phyloP scores from a whole-genome alignment of 2,888 invertebrate species.

The Neria commutata region DNA sequence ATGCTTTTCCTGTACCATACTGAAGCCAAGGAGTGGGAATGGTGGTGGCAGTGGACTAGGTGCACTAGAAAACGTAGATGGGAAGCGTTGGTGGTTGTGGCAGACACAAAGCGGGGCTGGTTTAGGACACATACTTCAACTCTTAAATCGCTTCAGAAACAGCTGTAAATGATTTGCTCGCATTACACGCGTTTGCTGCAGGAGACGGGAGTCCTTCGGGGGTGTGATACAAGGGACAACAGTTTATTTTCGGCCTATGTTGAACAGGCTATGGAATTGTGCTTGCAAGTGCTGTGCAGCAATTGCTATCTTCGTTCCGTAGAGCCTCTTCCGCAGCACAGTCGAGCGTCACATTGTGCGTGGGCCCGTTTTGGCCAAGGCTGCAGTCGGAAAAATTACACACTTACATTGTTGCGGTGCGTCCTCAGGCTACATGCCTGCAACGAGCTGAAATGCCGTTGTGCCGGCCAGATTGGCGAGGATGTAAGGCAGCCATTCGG shows the following conservation, averaged over 20 bases:
- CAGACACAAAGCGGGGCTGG: too few relatives aligned
- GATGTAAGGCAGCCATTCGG: constrained; percentile 56
- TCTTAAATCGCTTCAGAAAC: constrained; percentile 42
- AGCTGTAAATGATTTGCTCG: constrained; percentile 51
- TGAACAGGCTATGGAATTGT: neutral
- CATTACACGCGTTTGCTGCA: constrained; percentile 31
- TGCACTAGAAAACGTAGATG: constrained; percentile 1
- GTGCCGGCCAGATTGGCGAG: too few relatives aligned
- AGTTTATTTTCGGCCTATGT: neutral
- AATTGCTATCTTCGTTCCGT: neutral
- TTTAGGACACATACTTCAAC: too few relatives aligned
- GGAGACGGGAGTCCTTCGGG: neutral
- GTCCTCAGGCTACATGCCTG: too few relatives aligned
- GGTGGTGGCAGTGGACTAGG: neutral
- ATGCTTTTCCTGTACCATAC: constrained; percentile 58
- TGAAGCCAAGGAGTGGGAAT: constrained; percentile 22
- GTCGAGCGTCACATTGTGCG: neutral
- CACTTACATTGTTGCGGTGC: too few relatives aligned
- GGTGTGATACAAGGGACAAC: neutral
- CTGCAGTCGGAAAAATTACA: too few relatives aligned
- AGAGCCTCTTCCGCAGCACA: neutral
- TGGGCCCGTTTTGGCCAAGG: neutral
- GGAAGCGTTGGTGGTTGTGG: too few relatives aligned
- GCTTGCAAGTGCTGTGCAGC: neutral
- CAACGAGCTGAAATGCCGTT: too few relatives aligned